phyloP scores from a whole-genome alignment of 2,113 vertebrate species.

The Callionymus lyra region DNA sequence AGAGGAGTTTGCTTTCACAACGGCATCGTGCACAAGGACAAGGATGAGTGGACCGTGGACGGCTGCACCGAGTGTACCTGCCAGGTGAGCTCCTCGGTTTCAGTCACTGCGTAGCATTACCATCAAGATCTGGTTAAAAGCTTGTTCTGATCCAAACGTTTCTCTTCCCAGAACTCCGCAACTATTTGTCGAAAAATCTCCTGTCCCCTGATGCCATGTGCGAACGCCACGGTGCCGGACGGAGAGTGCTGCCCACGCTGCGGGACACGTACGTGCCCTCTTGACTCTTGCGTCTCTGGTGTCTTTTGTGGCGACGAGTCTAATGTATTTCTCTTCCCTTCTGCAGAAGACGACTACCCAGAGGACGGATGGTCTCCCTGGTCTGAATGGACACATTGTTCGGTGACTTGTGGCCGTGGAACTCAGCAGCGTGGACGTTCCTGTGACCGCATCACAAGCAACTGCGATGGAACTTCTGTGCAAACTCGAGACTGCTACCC shows the following conservation, averaged over 20 bases:
- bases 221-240: constrained; percentile 88
- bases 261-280: constrained; percentile 74
- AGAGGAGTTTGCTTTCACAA: constrained; percentile 80
- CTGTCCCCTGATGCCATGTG: constrained; percentile 89
- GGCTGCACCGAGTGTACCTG: constrained; percentile 93
- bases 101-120: no score
- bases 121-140: no score
- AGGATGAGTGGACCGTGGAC: constrained; percentile 90
- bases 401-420: constrained; percentile 87
- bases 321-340: not conserved
- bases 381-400: constrained; percentile 98
- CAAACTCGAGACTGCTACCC: constrained; percentile 95
- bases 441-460: constrained; percentile 94
- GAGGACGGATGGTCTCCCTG: constrained; percentile 95
- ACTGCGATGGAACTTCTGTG: constrained; percentile 92
- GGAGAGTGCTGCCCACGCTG: constrained; percentile 97
- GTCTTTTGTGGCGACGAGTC: not conserved
- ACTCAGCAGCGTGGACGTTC: constrained; percentile 95
- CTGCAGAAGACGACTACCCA: constrained; percentile 72
- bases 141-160: constrained; percentile 26
- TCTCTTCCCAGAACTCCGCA: constrained; percentile 78
- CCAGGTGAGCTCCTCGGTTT: no score
- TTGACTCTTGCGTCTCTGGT: not conserved
- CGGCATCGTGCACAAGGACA: constrained; percentile 75
- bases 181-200: constrained; percentile 92